phyloP scores from a whole-genome alignment of 1,140 invertebrate species.

The Armadillidium nasatum region DNA sequence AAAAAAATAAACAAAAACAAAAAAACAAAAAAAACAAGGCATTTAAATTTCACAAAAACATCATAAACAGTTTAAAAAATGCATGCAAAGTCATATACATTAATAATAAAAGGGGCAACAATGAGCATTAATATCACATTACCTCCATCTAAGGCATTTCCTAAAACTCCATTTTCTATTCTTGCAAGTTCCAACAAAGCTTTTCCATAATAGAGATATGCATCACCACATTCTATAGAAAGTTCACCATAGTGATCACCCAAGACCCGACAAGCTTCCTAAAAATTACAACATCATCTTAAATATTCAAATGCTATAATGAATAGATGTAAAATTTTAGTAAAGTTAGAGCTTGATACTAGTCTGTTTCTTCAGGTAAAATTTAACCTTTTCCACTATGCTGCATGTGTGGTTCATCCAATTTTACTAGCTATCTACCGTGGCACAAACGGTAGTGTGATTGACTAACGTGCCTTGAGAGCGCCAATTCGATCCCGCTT shows the following conservation, averaged over 20 bases:
- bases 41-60: too few relatives aligned
- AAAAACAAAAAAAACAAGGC: too few relatives aligned
- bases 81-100: background rate
- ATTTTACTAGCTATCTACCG: too few relatives aligned
- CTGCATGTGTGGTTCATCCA: too few relatives aligned
- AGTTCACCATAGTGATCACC: background rate
- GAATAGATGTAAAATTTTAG: too few relatives aligned
- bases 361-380: too few relatives aligned
- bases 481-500: too few relatives aligned
- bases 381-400: too few relatives aligned
- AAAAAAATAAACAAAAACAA: background rate
- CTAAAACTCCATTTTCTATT: slow-evolving; percentile 72
- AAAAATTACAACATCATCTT: background rate
- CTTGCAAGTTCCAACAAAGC: slow-evolving; percentile 73
- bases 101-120: background rate
- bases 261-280: background rate
- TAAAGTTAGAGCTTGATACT: too few relatives aligned
- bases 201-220: slow-evolving; percentile 71
- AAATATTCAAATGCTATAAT: too few relatives aligned
- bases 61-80: background rate
- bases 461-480: too few relatives aligned
- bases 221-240: background rate
- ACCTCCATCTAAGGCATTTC: slow-evolving; percentile 60
- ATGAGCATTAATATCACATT: slow-evolving; percentile 3
- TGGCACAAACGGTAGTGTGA: too few relatives aligned